Conservation (phyloP, 2,113 vertebrate species). For the Taurulus bubalis region DNA sequence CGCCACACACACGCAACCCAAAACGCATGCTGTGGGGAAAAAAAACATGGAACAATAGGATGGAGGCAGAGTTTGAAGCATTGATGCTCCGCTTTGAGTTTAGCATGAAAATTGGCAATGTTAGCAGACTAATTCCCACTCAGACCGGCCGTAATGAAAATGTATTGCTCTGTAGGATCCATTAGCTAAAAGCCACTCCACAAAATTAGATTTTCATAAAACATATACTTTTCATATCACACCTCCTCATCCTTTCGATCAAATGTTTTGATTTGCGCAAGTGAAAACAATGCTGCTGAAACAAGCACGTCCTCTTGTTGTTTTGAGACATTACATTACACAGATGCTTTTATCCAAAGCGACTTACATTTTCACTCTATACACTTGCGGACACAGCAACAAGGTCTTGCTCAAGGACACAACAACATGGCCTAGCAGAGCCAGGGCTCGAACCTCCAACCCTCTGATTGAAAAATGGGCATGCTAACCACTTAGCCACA, state of each 20-base stretch:
- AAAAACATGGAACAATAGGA: constrained; percentile 32
- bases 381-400: too few relatives aligned
- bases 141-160: constrained; percentile 34
- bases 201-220: constrained; percentile 17
- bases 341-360: too few relatives aligned
- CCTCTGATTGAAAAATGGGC: too few relatives aligned
- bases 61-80: constrained; percentile 34
- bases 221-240: not conserved
- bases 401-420: too few relatives aligned
- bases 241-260: not conserved
- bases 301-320: not conserved
- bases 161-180: not conserved
- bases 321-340: constrained; percentile 11
- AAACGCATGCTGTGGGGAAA: not conserved
- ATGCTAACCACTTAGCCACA: too few relatives aligned
- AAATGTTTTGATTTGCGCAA: not conserved
- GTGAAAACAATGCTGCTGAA: not conserved
- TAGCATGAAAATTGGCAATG: constrained; percentile 7
- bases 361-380: too few relatives aligned
- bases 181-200: constrained; percentile 19
- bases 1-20: not conserved
- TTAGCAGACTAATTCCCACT: constrained; percentile 10
- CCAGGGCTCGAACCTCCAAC: too few relatives aligned
- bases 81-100: not conserved
- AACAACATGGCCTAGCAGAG: too few relatives aligned